These are phyloP conservation scores for Saccostrea echinata DNA, from an alignment of 1,140 invertebrate genomes.

Conservation along the genomic window DNA sequence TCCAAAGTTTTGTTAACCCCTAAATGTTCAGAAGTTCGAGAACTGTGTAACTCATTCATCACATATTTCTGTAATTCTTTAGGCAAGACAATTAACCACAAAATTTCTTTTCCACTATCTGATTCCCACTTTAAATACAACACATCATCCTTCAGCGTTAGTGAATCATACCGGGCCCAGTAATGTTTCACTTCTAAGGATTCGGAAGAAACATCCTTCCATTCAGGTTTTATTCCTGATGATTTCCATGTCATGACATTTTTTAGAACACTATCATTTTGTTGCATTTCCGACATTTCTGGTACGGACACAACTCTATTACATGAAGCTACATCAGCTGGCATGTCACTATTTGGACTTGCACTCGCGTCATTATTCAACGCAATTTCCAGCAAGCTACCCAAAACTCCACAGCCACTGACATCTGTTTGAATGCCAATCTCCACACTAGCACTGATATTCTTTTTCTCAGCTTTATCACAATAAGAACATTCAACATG, in stretches of 20 bases:
- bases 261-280: not conserved
- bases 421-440: not conserved
- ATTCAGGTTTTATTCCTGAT: not conserved
- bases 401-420: not conserved
- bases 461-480: not conserved
- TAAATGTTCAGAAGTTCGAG: slow-evolving; percentile 11
- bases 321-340: not conserved
- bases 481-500: not conserved
- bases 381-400: not conserved
- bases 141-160: not conserved
- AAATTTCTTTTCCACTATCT: not conserved
- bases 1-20: slow-evolving; percentile 15
- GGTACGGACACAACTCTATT: not conserved
- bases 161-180: slow-evolving; percentile 5
- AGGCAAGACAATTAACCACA: not conserved
- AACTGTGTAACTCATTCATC: slow-evolving; percentile 1
- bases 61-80: slow-evolving; percentile 25
- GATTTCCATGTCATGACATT: not conserved
- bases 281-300: not conserved
- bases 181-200: slow-evolving; percentile 7
- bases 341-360: not conserved
- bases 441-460: not conserved
- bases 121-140: not conserved
- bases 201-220: not conserved
- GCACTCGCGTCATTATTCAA: not conserved